Evolutionary conservation across 2,113 vertebrate genomes (phyloP).

Genomic region (Podarcis cretensis): DNA sequence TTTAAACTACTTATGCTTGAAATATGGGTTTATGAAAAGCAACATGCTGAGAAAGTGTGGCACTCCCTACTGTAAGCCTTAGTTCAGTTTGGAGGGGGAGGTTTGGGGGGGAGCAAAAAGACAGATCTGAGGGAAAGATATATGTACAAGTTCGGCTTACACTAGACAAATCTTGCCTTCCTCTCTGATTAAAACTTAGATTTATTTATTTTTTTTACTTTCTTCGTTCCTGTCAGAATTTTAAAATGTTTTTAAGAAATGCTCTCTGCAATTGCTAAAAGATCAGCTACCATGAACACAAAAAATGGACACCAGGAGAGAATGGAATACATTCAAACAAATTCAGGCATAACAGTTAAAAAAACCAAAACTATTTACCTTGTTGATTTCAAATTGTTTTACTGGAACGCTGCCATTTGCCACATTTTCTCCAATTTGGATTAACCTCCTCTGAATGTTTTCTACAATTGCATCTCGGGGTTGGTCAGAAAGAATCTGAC

Average conservation of each 20-base stretch:
- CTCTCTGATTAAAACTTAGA: background rate
- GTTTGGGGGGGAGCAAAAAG: background rate
- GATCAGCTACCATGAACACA: background rate
- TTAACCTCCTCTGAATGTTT: slow-evolving; percentile 94
- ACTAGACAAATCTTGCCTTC: background rate
- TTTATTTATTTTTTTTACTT: background rate
- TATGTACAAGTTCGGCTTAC: background rate
- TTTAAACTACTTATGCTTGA: background rate
- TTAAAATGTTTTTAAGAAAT: background rate
- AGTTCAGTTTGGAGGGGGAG: too few species aligned
- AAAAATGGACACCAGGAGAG: background rate
- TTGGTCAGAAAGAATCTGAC: slow-evolving; percentile 97
- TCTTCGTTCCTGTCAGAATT: background rate
- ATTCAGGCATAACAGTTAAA: background rate
- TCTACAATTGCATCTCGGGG: slow-evolving; percentile 92
- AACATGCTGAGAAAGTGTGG: background rate
- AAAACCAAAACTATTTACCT: slow-evolving; percentile 77
- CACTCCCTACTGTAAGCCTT: background rate
- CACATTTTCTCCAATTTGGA: slow-evolving; percentile 93
- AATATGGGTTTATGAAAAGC: background rate
- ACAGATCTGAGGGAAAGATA: background rate
- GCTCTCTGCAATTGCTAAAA: background rate
- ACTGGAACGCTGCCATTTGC: slow-evolving; percentile 80
- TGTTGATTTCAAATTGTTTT: slow-evolving; percentile 94
- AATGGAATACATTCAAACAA: background rate